Evolutionary conservation across 2,888 invertebrate genomes (phyloP), one percentile per base, ranked within the genome.

Genomic region (Macaria liturata): DNA sequence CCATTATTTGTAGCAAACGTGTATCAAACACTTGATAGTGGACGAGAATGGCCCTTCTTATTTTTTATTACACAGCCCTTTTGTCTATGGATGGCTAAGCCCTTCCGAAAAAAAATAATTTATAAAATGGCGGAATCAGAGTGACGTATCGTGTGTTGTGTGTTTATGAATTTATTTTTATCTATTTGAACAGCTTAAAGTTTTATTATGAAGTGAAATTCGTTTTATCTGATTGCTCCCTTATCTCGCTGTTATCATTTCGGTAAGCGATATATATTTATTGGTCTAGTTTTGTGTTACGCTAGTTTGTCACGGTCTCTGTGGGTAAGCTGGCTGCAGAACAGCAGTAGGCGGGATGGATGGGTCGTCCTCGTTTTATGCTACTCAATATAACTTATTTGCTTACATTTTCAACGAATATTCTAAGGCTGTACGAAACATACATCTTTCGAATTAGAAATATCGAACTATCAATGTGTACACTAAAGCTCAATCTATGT

Each of bases 91-190:
- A 42, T 2, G 32, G 31, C 44, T 6, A 34, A 2, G 39, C 46
- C 43, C 54, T 50, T 45, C 56, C 44, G 59, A 68, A 73, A 72
- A 72, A 42, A 69, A 68, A 63, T 60, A 64, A 78, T 74, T 82
- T 83, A 85, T 83, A 91, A 91, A 86, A 91, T 91, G 91, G 91
- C 88, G 84, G 89, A 88, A 62, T 70, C 65, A 75, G 78, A 87
- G 83, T 91, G 91, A 91, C 90, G 91, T 91, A 88, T 66, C 52
- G 67, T 88, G 86, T 88, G 87, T 87, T 84, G 79, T 86, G 87
- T 89, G 84, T 88, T 88, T 88, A 84, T 86, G 77, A 83, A 81
- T 78, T 82, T 75, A 65, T 67, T 74, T 69, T 74, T 74, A 76
- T 72, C 77, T 72, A 73, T 74, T 64, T 66, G 65, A 66, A 70